Base-by-base conservation (phyloP, 1,140 invertebrate genomes). In the Apis mellifera region DNA sequence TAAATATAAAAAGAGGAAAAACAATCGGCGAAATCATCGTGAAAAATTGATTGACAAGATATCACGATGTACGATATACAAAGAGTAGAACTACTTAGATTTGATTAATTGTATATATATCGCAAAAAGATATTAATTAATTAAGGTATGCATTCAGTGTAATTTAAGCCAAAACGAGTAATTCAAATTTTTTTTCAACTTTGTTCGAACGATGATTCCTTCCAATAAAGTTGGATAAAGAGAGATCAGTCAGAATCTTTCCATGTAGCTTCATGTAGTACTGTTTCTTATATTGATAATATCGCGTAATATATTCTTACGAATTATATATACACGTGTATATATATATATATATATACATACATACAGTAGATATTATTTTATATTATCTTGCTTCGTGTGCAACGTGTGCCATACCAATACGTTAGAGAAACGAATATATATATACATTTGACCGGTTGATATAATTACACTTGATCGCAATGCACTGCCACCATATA, bases 401-500 rank as follows among this genome's bases (percentile, higher is more conserved):
- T 60, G 71, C 21, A 73, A 73, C 71, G 55, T 42, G 54, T 73
- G 71, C 50, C 84, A n/a, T n/a, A 78, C 73, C 81, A 78, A 68
- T 48, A 74, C 77, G 78, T 78, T 19, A 75, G 77, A 85, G 32
- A 88, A 71, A 62, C 50, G 54, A 73, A 84, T 83, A 42, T 80
- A 12, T 8, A 84, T 83, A 42, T 80, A 12, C 12, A 65, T 76
- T 42, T 59, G 55, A 74, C 48, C 71, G 26, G 54, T 59, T 57
- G 55, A 71, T 55, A 70, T 70, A 32, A 52, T 54, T 71, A 71
- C 72, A 75, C 60, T 76, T 76, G 74, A 84, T 82, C 79, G 82
- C 75, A 85, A 64, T 82, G 70, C 86, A 87, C 54, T 60, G 69
- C 23, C 74, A 26, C 32, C 32, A 42, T 32, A 32, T 32, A 32